Base-by-base conservation (phyloP, 1,140 invertebrate species). In the Drosophila sulfurigaster region DNA sequence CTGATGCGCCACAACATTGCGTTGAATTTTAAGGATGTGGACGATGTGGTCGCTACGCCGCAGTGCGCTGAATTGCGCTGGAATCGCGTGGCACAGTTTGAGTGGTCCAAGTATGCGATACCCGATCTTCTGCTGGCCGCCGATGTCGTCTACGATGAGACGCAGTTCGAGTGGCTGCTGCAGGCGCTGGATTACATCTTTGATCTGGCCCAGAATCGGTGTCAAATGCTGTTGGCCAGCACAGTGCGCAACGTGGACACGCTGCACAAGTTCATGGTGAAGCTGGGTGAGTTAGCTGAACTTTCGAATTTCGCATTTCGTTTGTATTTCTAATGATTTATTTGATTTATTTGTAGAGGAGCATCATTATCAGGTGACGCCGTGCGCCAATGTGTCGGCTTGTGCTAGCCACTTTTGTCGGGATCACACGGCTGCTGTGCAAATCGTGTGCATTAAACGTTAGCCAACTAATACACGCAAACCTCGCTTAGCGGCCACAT, bases 231-330 rank as follows among this genome's bases (percentile, higher is more conserved):
- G 1, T 54, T 92, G 43, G 80, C 91, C 43, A 91, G 88, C 58
- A 92, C 91, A 1, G 90, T 92, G 28, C 72, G 91, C 45, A 92
- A 92, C 72, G 65, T 81, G 54, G 75, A 83, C 16, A 92, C 91
- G 1, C 45, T 92, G 57, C 65, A 81, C 5, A 72, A 71, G 5
- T 92, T 92, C 45, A 75, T 91, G 52, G 49, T 75, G 6, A 70
- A 78, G 20, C 28, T 92, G 32, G 67, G 91, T 92, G 35, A 77
- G 83, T 86, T 16, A 4, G 6, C 2, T 46, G 6, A 46, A 10
- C 15, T 20, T 5, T 20, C 13, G 3, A 25, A 46, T 16, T 46
- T 25, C 20, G 13, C 45, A 11, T 30, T 3, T 4, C 30, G 11
- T 13, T 30, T 13, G 3, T 13, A 6, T n/a, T 1, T 25, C 11